phyloP scores from a whole-genome alignment of 2,113 vertebrate genomes.

The Todiramphus chloris region DNA sequence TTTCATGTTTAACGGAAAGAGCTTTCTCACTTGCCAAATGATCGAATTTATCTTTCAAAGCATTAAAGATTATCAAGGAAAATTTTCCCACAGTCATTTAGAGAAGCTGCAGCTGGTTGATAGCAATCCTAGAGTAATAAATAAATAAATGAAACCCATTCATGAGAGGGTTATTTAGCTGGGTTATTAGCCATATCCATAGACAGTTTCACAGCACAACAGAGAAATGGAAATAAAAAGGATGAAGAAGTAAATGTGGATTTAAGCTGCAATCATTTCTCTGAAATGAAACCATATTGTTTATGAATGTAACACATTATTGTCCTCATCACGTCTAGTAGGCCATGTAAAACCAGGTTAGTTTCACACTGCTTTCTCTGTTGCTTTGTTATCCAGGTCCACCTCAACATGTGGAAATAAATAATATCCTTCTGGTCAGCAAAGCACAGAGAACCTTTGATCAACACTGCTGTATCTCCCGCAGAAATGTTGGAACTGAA shows the following conservation, averaged over 20 bases:
- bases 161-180: constrained; percentile 88
- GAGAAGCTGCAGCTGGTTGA: constrained; percentile 60
- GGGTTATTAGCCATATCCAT: constrained; percentile 79
- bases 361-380: constrained; percentile 78
- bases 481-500: neutral
- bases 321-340: constrained; percentile 68
- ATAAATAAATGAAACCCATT: constrained; percentile 57
- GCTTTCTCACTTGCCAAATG: neutral
- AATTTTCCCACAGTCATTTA: constrained; percentile 43
- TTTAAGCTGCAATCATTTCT: constrained; percentile 67
- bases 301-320: constrained; percentile 57
- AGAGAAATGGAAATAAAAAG: constrained; percentile 77
- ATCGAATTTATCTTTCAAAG: neutral
- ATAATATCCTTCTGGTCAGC: neutral
- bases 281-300: constrained; percentile 66
- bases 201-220: constrained; percentile 80
- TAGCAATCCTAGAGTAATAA: constrained; percentile 60
- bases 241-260: constrained; percentile 75
- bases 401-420: constrained; percentile 3
- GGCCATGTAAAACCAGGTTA: constrained; percentile 84
- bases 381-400: constrained; percentile 22
- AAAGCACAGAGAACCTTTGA: constrained; percentile 7
- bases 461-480: neutral
- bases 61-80: constrained; percentile 8
- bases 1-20: neutral